These are phyloP conservation scores for Ephialtes manifestator DNA, from an alignment of 2,888 invertebrate genomes.

Conservation along the genomic window DNA sequence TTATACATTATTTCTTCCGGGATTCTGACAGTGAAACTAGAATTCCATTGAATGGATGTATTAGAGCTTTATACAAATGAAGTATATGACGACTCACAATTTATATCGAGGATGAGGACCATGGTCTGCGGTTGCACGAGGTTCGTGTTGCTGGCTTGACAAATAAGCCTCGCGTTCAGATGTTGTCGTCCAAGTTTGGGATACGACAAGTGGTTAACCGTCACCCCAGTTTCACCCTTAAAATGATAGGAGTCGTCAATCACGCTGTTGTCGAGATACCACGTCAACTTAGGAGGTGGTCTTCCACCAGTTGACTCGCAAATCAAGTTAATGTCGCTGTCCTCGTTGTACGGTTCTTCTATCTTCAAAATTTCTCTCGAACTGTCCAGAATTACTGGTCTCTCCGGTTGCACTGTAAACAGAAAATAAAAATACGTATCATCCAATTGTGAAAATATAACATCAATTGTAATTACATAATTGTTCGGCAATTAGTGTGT, in stretches of 20 bases:
- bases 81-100: slow-evolving; percentile 90
- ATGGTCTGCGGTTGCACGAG: slow-evolving; percentile 92
- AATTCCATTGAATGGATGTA: background rate
- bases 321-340: slow-evolving; percentile 92
- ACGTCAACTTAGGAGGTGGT: slow-evolving; percentile 93
- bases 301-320: slow-evolving; percentile 95
- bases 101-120: slow-evolving; percentile 93
- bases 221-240: slow-evolving; percentile 89
- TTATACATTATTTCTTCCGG: background rate
- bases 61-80: background rate
- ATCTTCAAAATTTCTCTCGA: slow-evolving; percentile 90
- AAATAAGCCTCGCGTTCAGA: slow-evolving; percentile 93
- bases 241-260: slow-evolving; percentile 94
- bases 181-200: slow-evolving; percentile 94
- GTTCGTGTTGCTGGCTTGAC: slow-evolving; percentile 96
- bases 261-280: slow-evolving; percentile 94
- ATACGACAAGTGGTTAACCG: slow-evolving; percentile 93
- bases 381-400: slow-evolving; percentile 93
- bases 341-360: slow-evolving; percentile 95
- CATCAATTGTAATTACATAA: background rate
- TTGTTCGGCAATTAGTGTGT: too few relatives aligned
- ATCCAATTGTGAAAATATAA: background rate
- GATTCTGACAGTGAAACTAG: background rate
- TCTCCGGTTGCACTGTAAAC: slow-evolving; percentile 92
- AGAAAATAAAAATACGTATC: slow-evolving; percentile 62